phyloP scores from a whole-genome alignment of 2,888 invertebrate genomes.

The Ochropleura plecta region DNA sequence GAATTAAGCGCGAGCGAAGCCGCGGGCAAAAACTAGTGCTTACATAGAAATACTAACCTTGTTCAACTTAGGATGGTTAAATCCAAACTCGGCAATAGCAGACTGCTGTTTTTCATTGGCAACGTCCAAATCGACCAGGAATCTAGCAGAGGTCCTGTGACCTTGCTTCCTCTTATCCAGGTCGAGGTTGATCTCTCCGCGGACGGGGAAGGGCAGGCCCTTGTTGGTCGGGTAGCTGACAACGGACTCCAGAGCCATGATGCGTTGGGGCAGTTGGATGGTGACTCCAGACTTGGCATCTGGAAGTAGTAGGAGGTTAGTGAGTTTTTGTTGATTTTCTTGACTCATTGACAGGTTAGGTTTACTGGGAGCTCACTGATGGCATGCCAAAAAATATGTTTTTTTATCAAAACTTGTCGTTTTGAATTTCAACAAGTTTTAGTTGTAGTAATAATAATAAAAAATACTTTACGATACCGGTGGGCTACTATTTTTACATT shows the following conservation, averaged over 20 bases:
- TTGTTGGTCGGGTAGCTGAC: constrained; percentile 86
- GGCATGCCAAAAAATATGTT: no score
- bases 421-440: no score
- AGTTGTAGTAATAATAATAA: no score
- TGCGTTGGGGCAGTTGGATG: constrained; percentile 92
- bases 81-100: constrained; percentile 90
- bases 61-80: constrained; percentile 92
- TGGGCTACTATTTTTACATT: no score
- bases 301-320: constrained; percentile 56
- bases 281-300: constrained; percentile 88
- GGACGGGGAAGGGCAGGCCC: constrained; percentile 90
- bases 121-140: constrained; percentile 87
- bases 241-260: constrained; percentile 91
- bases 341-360: neutral
- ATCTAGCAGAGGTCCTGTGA: constrained; percentile 91
- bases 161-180: constrained; percentile 93
- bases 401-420: no score
- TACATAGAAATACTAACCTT: constrained; percentile 90
- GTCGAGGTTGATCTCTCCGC: constrained; percentile 92
- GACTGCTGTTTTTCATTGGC: constrained; percentile 86
- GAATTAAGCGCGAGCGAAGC: no score
- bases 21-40: no score
- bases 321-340: no score
- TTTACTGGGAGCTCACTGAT: neutral
- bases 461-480: no score